Percentiles rank a stretch among this genome's conserved stretches.
Evolutionary conservation across 2,888 invertebrate species (phyloP).

Genomic region (Rosalia funebris): DNA sequence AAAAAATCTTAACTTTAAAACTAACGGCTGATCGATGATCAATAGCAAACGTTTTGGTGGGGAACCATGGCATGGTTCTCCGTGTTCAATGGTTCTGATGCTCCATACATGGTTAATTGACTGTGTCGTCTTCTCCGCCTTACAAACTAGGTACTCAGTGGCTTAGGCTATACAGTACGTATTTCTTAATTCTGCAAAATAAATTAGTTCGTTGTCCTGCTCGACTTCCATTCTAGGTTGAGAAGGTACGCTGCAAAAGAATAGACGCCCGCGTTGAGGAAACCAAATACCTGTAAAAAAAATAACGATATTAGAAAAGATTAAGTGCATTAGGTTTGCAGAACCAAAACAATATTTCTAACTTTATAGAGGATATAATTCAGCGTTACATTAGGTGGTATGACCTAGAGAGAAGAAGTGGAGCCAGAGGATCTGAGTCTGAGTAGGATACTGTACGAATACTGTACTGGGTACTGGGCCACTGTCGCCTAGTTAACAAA

Average conservation of each 20-base stretch:
- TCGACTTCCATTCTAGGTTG: constrained; percentile 76
- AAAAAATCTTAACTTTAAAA: not conserved
- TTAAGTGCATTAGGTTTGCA: no score
- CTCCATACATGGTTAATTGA: no score
- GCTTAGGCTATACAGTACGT: constrained; percentile 38
- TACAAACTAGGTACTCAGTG: constrained; percentile 32
- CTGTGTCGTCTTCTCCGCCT: constrained; percentile 26
- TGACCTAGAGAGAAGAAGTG: no score
- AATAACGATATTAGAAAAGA: no score
- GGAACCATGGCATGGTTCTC: not conserved
- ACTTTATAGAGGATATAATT: no score
- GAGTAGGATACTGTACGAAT: no score
- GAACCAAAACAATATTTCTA: no score
- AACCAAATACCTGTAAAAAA: constrained; percentile 76
- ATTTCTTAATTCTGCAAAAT: constrained; percentile 27
- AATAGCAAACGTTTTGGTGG: not conserved
- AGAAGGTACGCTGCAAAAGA: constrained; percentile 80
- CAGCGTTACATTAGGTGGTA: no score
- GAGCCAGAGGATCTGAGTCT: no score
- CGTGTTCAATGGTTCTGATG: no score
- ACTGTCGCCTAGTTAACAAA: no score
- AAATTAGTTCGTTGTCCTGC: constrained; percentile 54
- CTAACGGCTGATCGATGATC: not conserved
- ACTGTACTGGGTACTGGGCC: no score
- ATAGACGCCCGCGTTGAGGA: constrained; percentile 84